A percentile compares a stretch with the other conserved stretches of the same genome.
Evolutionary conservation across 1,140 invertebrate species (phyloP).

Genomic region (Anastrepha ludens): DNA sequence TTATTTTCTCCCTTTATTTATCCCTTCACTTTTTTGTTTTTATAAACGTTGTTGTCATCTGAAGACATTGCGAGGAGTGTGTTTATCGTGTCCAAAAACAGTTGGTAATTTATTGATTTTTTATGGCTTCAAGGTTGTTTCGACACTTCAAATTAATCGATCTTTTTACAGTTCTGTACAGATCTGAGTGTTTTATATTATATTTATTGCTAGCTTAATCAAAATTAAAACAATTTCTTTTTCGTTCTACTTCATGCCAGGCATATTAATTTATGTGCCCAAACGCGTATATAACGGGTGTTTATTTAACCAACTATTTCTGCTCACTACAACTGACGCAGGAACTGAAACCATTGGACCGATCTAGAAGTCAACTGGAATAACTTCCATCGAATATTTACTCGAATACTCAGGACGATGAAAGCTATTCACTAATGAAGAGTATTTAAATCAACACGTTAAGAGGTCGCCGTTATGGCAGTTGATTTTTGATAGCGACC

Average conservation of each 20-base stretch:
- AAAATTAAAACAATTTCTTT: background rate
- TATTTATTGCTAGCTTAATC: background rate
- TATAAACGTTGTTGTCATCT: conserved; percentile 25
- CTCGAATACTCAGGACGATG: no score
- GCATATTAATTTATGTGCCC: no score
- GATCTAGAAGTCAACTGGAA: no score
- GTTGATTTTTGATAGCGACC: no score
- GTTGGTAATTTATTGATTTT: conserved; percentile 26
- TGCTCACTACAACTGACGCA: no score
- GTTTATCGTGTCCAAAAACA: background rate
- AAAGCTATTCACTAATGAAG: no score
- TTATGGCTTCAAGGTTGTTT: conserved; percentile 27
- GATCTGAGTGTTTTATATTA: background rate
- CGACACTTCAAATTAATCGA: conserved; percentile 23
- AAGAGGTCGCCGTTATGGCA: no score
- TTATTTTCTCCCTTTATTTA: background rate
- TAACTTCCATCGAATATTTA: no score
- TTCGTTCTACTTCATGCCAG: background rate
- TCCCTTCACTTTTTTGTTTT: background rate
- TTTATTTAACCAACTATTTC: no score
- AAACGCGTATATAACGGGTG: no score
- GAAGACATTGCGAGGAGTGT: background rate
- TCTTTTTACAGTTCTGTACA: background rate
- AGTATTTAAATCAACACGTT: no score
- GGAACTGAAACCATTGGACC: no score